Base-by-base conservation (phyloP, 2,888 invertebrate species). In the Chironomus tentans region DNA sequence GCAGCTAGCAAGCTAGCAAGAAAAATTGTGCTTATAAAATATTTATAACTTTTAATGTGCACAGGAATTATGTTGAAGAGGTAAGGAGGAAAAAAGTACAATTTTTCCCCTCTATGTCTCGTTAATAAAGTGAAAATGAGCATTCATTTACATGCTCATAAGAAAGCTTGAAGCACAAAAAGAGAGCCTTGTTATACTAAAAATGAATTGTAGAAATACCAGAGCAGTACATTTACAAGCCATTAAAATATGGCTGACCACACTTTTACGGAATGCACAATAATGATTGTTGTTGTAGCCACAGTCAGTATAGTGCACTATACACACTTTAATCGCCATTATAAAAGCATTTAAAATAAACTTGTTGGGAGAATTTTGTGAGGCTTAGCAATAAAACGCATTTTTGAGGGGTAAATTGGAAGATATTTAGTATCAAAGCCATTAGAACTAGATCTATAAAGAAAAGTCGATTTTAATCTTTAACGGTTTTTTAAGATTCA, bases 61-160 rank as follows among this genome's bases (percentile, higher is more conserved):
- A 15, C 1, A 56, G 56, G 10, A 56, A 56, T 15, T 56, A 56
- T 56, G 15, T 56, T 38, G 38, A 38, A 38, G 38, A 38, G 38
- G 38, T 38, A 38, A 10, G 38, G 7, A 38, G 2, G 38, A 2
- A 38, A 38, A 1, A 10, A 15, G 5, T 24, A 18, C 18, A 56
- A 18, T 56, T 56, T 56, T 56, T 56, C 15, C 18, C 56, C 56
- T 56, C 15, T 18, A 56, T 18, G n/a, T 15, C 56, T 56, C 56
- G 50, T 73, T 73, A 71, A 73, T 73, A 62, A 73, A 73, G 72
- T 73, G 72, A 73, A 73, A 73, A 73, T 73, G 61, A 73, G 24
- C 62, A 38, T 73, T 73, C 38, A 71, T 71, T 71, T 56, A 71
- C 71, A 71, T 71, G 56, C 56, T 56, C 56, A 56, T 56, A 56